Evolutionary conservation across 2,113 vertebrate genomes (phyloP).

Genomic region (Pachyramphus minor): DNA sequence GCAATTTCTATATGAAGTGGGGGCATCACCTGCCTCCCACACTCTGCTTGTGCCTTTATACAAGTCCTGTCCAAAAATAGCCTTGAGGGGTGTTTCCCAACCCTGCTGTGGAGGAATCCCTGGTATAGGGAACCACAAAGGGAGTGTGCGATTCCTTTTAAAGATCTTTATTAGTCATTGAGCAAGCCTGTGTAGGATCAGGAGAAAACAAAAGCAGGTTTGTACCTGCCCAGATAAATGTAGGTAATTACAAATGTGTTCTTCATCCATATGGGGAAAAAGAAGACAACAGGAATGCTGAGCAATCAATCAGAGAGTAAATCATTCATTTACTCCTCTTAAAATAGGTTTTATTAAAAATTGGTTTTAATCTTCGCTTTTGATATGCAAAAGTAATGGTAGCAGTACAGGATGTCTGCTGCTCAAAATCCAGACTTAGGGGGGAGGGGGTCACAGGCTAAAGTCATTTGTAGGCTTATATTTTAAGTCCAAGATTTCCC

Average conservation of each 20-base stretch:
- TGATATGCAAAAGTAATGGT: not conserved
- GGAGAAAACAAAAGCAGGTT: not conserved
- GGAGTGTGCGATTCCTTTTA: rapidly evolving
- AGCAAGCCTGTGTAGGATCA: rapidly evolving
- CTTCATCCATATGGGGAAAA: not conserved
- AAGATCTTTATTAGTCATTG: rapidly evolving
- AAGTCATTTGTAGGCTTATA: rapidly evolving
- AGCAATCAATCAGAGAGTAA: not conserved
- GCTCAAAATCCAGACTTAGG: not conserved
- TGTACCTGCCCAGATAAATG: not conserved
- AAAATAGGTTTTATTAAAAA: not conserved
- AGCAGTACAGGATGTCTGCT: not conserved
- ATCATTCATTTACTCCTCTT: not conserved
- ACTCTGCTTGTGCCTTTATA: not conserved
- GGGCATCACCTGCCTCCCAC: not conserved
- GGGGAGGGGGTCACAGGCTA: rapidly evolving
- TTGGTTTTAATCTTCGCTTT: not conserved
- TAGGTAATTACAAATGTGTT: rapidly evolving
- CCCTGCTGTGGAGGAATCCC: not conserved
- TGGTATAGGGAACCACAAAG: rapidly evolving
- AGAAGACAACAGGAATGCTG: not conserved
- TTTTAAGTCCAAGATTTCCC: not conserved
- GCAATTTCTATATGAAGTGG: not conserved
- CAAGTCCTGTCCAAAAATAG: too few relatives aligned
- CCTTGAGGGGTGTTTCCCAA: not conserved